These are phyloP conservation scores for Halocynthia aurantium DNA, from an alignment of 23 tunicate genomes.

Conservation along the genomic window DNA sequence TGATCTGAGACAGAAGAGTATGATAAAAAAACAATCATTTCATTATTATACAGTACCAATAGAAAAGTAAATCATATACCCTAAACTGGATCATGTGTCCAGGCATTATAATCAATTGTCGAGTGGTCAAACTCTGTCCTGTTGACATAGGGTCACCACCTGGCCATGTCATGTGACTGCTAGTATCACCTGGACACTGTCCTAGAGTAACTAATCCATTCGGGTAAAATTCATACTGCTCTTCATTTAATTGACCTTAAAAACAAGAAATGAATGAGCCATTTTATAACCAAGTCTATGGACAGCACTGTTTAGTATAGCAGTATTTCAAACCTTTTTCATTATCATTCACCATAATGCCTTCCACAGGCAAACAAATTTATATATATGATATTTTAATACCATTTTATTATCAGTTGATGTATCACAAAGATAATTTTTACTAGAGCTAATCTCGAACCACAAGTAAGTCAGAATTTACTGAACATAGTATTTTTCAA, in stretches of 20 bases:
- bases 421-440: no score
- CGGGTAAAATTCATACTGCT: conserved; percentile 66
- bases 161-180: conserved; percentile 53
- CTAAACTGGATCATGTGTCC: conserved; percentile 79
- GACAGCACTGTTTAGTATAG: no score
- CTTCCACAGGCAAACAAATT: no score
- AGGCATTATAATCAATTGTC: conserved; percentile 59
- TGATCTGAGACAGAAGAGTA: conserved; percentile 29
- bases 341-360: no score
- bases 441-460: no score
- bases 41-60: not conserved
- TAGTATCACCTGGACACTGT: conserved; percentile 31
- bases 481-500: no score
- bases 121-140: conserved; percentile 70
- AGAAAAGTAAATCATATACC: conserved; percentile 17
- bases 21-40: not conserved
- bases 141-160: not conserved
- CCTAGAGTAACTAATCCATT: conserved; percentile 32
- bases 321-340: no score
- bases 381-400: no score
- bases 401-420: no score
- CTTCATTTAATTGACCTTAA: conserved; percentile 34
- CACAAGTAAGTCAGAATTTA: no score
- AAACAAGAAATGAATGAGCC: not conserved
- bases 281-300: no score